Evolutionary conservation across 2,113 vertebrate genomes (phyloP), one percentile per base, ranked within the genome.

Genomic region (Lethenteron camtschaticum): DNA sequence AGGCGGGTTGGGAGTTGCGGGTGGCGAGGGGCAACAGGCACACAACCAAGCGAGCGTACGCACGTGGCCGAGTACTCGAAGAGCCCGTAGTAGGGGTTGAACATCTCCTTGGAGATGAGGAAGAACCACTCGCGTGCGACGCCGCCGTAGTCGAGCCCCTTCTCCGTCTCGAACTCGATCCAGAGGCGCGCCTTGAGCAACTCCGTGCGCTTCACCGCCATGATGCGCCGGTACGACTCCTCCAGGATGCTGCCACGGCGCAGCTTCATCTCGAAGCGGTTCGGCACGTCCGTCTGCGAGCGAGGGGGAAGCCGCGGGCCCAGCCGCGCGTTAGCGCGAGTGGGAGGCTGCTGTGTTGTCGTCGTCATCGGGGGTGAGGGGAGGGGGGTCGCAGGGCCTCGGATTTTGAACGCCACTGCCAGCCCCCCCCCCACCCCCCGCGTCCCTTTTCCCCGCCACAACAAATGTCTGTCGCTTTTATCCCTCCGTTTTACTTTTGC

Each of bases 61-160:
- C 80, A 99, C 94, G 89, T 87, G 70, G 94, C 94, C 75, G 94
- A 99, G 79, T 99, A 99, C 74, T 99, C 94, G 55, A 99, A 99
- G 69, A 99, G 78, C 73, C 94, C 94, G 14, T 99, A 99, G 68
- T 99, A 99, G 11, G 94, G 94, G 78, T 99, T 99, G 76, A 99
- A 99, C 94, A 96, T 99, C 76, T 99, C 94, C 79, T 88, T 96
- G 56, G 94, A 99, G 76, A 99, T 87, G 71, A 96, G 86, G 76
- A 94, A 99, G 81, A 99, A 99, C 92, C 94, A 99, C 76, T 99
- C 94, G 72, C 91, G 81, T 78, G 94, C 87, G 16, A 99, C 77
- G 9, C 94, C 94, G 14, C 94, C 94, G 1, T 99, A 99, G 78
- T 99, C 94, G 76, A 99, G 81, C 8, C 90, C 94, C 70, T 94